Conservation (phyloP, 92 coral and sea anemone genomes). For the Zoanthus sansibaricus region DNA sequence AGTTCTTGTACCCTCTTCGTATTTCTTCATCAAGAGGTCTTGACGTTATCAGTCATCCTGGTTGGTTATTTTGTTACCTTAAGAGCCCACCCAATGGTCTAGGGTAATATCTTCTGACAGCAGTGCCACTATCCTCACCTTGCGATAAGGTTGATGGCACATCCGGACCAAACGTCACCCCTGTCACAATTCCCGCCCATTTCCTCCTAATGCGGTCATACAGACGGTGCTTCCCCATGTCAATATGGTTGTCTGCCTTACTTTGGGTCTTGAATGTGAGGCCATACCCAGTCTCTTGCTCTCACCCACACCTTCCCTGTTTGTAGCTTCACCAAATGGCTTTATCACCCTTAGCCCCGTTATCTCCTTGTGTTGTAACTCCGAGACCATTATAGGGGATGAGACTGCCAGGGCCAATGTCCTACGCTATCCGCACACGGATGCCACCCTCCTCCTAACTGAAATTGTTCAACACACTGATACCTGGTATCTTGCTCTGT, state of each 20-base stretch:
- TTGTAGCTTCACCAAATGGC: no score
- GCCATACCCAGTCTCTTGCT: not conserved
- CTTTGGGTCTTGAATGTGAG: no score
- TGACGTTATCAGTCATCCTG: not conserved
- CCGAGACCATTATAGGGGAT: not conserved
- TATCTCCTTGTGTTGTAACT: no score
- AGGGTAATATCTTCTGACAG: not conserved
- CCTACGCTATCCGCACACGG: not conserved
- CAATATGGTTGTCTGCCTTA: no score
- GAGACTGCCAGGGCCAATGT: not conserved
- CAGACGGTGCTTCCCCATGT: no score
- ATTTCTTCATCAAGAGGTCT: not conserved
- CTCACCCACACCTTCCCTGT: not conserved
- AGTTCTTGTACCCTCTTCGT: not conserved
- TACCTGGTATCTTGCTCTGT: not conserved
- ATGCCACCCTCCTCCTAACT: not conserved
- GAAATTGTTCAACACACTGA: not conserved
- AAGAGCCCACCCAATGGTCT: not conserved
- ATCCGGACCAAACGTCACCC: not conserved
- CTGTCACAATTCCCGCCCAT: not conserved
- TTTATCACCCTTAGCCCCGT: no score
- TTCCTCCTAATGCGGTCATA: not conserved
- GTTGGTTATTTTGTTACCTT: slow-evolving; percentile 18
- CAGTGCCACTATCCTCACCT: not conserved
- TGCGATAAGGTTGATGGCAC: not conserved